These are phyloP conservation scores for Geococcyx californianus DNA, from an alignment of 2,113 vertebrate species.

Conservation along the genomic window DNA sequence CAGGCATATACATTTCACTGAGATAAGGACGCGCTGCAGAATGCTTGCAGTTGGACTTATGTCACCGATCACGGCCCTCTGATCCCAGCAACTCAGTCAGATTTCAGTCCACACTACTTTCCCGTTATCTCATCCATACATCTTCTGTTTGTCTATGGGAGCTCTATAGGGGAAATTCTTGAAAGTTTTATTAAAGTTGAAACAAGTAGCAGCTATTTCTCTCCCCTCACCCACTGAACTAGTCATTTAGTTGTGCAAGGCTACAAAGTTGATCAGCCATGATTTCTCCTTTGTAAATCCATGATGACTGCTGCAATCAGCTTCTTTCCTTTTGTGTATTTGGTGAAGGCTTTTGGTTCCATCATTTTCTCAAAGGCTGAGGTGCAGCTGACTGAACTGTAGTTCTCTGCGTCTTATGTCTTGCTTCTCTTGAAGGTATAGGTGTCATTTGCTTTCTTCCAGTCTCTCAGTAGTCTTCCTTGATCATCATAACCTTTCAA, in stretches of 20 bases:
- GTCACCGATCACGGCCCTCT: not conserved
- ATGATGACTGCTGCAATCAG: not conserved
- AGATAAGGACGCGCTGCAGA: rapidly evolving
- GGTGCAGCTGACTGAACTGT: not conserved
- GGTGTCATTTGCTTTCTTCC: not conserved
- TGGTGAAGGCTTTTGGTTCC: not conserved
- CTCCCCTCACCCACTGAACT: not conserved
- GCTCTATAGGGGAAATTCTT: not conserved
- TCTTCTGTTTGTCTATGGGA: not conserved
- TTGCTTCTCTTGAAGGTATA: not conserved
- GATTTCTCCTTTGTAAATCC: not conserved
- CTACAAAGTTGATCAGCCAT: not conserved
- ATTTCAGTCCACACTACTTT: not conserved
- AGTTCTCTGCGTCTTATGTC: not conserved
- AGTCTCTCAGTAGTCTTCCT: not conserved
- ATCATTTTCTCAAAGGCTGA: not conserved
- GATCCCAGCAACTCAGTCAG: not conserved
- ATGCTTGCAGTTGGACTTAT: not conserved
- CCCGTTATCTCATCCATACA: not conserved
- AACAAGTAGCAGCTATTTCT: not conserved
- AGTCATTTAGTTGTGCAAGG: not conserved
- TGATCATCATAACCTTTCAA: not conserved
- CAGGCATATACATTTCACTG: not conserved
- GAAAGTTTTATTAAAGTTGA: not conserved
- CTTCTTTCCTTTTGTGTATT: not conserved